Percentiles rank a stretch among this genome's conserved stretches.
Evolutionary conservation across 2,888 invertebrate genomes (phyloP).

Genomic region (Ferrisia virgata): DNA sequence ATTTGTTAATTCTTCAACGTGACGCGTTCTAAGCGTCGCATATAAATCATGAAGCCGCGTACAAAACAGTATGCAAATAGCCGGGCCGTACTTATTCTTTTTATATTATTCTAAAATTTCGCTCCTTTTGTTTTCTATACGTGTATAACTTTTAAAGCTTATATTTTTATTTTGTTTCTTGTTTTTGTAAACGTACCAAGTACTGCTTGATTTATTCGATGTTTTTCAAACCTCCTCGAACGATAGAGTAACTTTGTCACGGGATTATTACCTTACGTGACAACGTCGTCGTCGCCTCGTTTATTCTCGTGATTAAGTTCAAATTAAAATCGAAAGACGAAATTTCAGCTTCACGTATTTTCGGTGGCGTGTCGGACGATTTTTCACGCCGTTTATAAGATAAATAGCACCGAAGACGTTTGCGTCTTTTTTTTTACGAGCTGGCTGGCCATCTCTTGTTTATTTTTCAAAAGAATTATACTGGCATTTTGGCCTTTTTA

Average conservation of each 20-base stretch:
- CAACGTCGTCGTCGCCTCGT: neutral
- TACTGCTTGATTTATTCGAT: neutral
- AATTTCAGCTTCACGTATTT: neutral
- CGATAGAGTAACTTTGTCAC: neutral
- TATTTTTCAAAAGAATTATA: neutral
- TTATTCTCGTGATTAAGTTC: neutral
- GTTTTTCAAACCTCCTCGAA: conserved; percentile 11
- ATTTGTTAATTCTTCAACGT: neutral
- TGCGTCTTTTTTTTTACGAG: neutral
- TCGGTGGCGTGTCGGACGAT: neutral
- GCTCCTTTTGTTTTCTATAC: neutral
- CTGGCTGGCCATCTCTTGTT: neutral
- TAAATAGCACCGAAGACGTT: neutral
- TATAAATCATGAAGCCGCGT: neutral
- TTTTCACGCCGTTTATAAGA: neutral
- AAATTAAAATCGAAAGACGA: conserved; percentile 1
- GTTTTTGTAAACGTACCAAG: neutral
- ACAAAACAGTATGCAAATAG: conserved; percentile 27
- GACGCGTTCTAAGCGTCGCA: neutral
- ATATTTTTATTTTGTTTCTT: neutral
- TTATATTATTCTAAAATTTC: neutral
- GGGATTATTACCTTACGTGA: conserved; percentile 15
- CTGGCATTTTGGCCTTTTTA: neutral
- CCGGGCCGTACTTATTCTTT: neutral
- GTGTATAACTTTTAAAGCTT: neutral